Evolutionary conservation across 1,140 invertebrate species (phyloP).

Genomic region (Caenorhabditis latens): DNA sequence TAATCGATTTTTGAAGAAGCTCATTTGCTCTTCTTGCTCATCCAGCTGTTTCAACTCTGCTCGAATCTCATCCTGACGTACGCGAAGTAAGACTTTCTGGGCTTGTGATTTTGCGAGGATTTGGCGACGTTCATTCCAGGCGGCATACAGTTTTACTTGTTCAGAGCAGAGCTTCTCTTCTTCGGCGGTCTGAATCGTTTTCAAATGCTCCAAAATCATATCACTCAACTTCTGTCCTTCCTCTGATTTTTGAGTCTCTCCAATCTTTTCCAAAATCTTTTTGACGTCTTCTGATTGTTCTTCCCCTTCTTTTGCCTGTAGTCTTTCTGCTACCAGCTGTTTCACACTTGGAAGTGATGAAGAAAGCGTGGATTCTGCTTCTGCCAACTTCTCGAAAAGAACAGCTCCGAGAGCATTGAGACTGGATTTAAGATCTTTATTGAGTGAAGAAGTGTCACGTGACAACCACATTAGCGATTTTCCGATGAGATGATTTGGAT

Average conservation of each 20-base stretch:
- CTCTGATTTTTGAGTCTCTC: neutral
- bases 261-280: slow-evolving; percentile 32
- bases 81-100: slow-evolving; percentile 44
- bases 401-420: slow-evolving; percentile 56
- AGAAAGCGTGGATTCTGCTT: neutral
- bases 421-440: slow-evolving; percentile 59
- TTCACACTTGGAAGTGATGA: slow-evolving; percentile 7
- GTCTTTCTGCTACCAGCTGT: neutral
- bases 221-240: slow-evolving; percentile 3
- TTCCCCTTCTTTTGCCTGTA: slow-evolving; percentile 15
- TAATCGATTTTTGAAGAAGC: slow-evolving; percentile 76
- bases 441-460: slow-evolving; percentile 75
- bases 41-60: slow-evolving; percentile 61
- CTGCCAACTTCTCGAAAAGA: slow-evolving; percentile 32
- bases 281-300: slow-evolving; percentile 17
- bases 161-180: slow-evolving; percentile 57
- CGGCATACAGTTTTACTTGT: slow-evolving; percentile 67
- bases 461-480: slow-evolving; percentile 84
- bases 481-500: slow-evolving; percentile 83
- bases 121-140: slow-evolving; percentile 69
- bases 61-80: slow-evolving; percentile 60
- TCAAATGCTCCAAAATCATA: slow-evolving; percentile 32
- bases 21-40: slow-evolving; percentile 69
- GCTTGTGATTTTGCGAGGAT: slow-evolving; percentile 71
- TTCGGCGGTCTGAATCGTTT: neutral